Conservation (phyloP, 1,140 invertebrate genomes). For the Drosophila ananassae region DNA sequence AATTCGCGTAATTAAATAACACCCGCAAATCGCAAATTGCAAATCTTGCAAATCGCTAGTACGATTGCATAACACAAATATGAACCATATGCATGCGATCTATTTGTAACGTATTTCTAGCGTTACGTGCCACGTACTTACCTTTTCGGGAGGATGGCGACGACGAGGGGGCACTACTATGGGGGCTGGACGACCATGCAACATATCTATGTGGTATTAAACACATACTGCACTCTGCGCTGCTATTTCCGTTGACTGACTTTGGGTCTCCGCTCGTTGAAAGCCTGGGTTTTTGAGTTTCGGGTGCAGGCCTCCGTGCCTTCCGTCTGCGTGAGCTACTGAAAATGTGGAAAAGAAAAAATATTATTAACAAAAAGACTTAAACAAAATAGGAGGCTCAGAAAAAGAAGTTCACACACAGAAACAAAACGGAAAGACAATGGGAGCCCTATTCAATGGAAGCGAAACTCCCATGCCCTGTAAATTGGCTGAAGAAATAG, state of each 20-base stretch:
- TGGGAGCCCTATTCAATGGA: constrained; percentile 18
- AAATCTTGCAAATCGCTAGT: constrained; percentile 35
- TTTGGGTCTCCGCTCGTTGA: constrained; percentile 40
- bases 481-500: constrained; percentile 4
- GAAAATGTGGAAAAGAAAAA: constrained; percentile 20
- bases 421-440: constrained; percentile 48
- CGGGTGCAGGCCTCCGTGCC: constrained; percentile 40
- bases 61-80: constrained; percentile 47
- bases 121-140: constrained; percentile 29
- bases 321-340: constrained; percentile 65
- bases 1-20: constrained; percentile 43
- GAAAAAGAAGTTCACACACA: constrained; percentile 63
- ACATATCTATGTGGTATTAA: constrained; percentile 52
- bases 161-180: constrained; percentile 5
- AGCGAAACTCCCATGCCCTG: constrained; percentile 48
- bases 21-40: constrained; percentile 14
- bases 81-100: constrained; percentile 46
- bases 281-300: constrained; percentile 24
- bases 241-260: constrained; percentile 77
- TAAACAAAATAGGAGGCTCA: not conserved
- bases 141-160: not conserved
- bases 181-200: constrained; percentile 34
- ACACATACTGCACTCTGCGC: constrained; percentile 39
- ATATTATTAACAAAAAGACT: constrained; percentile 12
- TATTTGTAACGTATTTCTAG: constrained; percentile 47